A percentile compares a stretch with the other conserved stretches of the same genome.
Evolutionary conservation across 2,888 invertebrate species (phyloP).

Genomic region (Luffia ferchaultella): DNA sequence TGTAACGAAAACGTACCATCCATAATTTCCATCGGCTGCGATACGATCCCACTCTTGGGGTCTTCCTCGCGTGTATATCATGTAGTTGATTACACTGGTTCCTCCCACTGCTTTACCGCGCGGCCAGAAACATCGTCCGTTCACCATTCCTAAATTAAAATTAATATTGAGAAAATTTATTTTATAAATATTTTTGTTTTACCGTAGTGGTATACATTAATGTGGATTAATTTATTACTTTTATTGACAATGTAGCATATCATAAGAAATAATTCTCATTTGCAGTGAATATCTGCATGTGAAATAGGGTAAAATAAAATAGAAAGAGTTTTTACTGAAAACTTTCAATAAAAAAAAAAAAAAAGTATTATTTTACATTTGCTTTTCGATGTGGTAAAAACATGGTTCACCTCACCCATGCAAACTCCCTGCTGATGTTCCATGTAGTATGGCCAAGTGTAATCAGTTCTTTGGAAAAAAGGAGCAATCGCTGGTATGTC

Average conservation of each 20-base stretch:
- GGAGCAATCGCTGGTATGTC: constrained; percentile 63
- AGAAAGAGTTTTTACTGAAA: too few relatives aligned
- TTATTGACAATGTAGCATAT: too few relatives aligned
- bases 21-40: constrained; percentile 70
- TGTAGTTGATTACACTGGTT: constrained; percentile 83
- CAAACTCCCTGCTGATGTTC: constrained; percentile 66
- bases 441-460: constrained; percentile 69
- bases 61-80: constrained; percentile 83
- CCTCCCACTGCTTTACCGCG: constrained; percentile 82
- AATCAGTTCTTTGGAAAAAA: constrained; percentile 64
- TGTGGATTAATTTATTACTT: too few relatives aligned
- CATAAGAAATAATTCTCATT: too few relatives aligned
- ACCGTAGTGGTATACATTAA: too few relatives aligned
- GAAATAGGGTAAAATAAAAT: too few relatives aligned
- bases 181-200: too few relatives aligned
- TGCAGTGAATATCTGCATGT: too few relatives aligned
- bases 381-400: too few relatives aligned
- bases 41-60: constrained; percentile 74
- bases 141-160: constrained; percentile 41
- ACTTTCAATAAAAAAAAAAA: too few relatives aligned
- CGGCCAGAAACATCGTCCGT: constrained; percentile 70
- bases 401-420: constrained; percentile 25
- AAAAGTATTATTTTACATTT: too few relatives aligned
- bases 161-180: constrained; percentile 2
- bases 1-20: too few relatives aligned